Percentiles rank a stretch among this genome's conserved stretches.
Evolutionary conservation across 1,140 invertebrate genomes (phyloP).

Genomic region (Parapsyche elsis): DNA sequence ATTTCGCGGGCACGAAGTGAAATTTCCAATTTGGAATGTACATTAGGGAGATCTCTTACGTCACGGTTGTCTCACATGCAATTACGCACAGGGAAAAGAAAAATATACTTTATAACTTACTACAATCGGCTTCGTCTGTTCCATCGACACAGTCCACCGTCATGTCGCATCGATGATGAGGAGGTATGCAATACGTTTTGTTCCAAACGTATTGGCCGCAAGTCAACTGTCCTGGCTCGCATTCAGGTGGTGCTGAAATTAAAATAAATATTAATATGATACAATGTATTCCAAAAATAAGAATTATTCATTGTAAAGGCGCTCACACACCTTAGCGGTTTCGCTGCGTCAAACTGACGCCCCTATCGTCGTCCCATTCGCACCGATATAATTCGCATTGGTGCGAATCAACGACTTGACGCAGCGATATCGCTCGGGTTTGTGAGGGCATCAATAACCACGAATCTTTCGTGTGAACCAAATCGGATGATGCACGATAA

Average conservation of each 20-base stretch:
- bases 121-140: constrained; percentile 92
- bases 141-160: constrained; percentile 94
- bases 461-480: no score
- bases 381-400: no score
- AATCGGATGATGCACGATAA: no score
- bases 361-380: no score
- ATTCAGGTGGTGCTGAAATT: constrained; percentile 87
- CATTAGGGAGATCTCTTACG: constrained; percentile 15
- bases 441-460: no score
- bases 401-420: no score
- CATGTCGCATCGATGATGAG: constrained; percentile 91
- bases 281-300: no score
- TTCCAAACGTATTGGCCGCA: constrained; percentile 94
- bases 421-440: no score
- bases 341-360: no score
- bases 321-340: no score
- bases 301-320: no score
- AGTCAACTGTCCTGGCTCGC: constrained; percentile 84
- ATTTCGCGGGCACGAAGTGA: neutral
- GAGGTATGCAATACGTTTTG: constrained; percentile 92
- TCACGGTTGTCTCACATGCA: neutral
- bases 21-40: constrained; percentile 6
- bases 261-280: constrained; percentile 49
- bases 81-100: neutral
- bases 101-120: constrained; percentile 82